Base-by-base conservation (phyloP, 1,140 invertebrate species). In the Protaetia brevitarsis region DNA sequence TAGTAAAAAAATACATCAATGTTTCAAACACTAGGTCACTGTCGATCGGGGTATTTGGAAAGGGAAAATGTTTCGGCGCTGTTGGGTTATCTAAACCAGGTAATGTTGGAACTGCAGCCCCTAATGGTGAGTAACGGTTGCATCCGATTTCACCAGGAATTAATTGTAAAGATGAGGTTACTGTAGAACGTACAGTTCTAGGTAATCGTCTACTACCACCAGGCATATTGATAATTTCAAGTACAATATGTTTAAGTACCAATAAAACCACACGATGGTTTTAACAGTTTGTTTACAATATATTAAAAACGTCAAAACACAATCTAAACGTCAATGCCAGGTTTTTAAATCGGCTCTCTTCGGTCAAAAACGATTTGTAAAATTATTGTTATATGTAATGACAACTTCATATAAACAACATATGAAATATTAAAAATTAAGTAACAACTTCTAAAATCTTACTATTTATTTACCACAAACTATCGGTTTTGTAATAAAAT, bases 1-100 rank as follows among this genome's bases (percentile, higher is more conserved):
- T 79, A 10, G 91, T 88, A 72, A 93, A 95, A 8, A 91, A 79
- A 76, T 91, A 90, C 77, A 94, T 88, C 72, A 95, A 88, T 7
- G 91, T 80, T 80, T 98, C 95, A 82, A 96, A 97, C 34, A 89
- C 81, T 21, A 97, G 75, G 71, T 93, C 90, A 41, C 87, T 87
- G 70, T 95, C 90, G n/a, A 86, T 82, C 2, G 92, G 89, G 41
- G 95, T 89, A 37, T 89, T 87, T 11, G 95, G 95, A 72, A 96
- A 88, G 28, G 90, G 89, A 71, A 94, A 88, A 76, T 95, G 92
- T 77, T 92, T 93, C 0, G 90, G 91, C 58, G 77, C 70, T 64
- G 68, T 67, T 27, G 77, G 76, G 51, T 69, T 68, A 27, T 78
- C 76, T 41, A 78, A 51, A 30, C 68, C 66, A 7, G 74, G 73